Percentiles rank a stretch among this genome's conserved stretches.
phyloP scores from a whole-genome alignment of 2,113 vertebrate genomes.

The Mola mola region DNA sequence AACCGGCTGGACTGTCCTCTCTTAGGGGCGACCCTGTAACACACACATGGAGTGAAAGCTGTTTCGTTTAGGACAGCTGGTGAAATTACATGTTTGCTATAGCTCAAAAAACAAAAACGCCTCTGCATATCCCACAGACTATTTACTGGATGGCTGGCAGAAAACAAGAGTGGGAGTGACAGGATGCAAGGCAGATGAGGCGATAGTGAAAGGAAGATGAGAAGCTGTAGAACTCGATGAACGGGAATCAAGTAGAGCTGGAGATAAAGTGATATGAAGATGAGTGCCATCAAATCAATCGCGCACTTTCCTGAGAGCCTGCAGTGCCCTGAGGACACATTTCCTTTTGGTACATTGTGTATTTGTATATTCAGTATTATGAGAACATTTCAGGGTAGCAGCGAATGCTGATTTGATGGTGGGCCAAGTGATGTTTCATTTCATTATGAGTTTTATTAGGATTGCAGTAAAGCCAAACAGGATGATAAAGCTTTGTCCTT shows the following conservation, averaged over 20 bases:
- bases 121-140: constrained; percentile 4
- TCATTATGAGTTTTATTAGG: constrained; percentile 38
- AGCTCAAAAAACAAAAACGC: no score
- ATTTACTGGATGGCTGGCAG: constrained; percentile 26
- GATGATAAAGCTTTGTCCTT: constrained; percentile 18
- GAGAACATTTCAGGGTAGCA: constrained; percentile 13
- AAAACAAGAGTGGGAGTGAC: constrained; percentile 43
- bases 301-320: background rate
- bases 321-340: background rate
- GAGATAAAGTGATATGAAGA: constrained; percentile 58
- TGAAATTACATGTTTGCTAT: no score
- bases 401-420: background rate
- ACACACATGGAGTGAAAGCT: constrained; percentile 10
- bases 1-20: constrained; percentile 77
- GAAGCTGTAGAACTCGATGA: constrained; percentile 11
- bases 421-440: constrained; percentile 34
- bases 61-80: no score
- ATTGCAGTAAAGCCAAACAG: constrained; percentile 20
- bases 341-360: background rate
- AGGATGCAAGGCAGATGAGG: constrained; percentile 57
- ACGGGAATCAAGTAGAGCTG: constrained; percentile 33
- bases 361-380: constrained; percentile 8
- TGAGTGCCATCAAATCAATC: constrained; percentile 44
- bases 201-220: constrained; percentile 14
- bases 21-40: constrained; percentile 74